Evolutionary conservation across 2,888 invertebrate species (phyloP).

Genomic region (Drosophila mimica): DNA sequence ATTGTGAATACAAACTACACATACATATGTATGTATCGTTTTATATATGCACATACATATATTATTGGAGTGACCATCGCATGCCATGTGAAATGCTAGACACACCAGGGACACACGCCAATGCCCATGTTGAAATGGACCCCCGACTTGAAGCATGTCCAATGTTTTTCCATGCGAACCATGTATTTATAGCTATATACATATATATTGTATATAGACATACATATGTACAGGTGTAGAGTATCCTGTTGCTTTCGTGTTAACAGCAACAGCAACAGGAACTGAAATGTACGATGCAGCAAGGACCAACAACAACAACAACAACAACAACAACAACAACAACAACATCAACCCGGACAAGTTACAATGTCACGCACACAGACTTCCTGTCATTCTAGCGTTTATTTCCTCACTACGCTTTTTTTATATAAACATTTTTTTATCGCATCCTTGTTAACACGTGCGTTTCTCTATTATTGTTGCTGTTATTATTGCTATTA

Average conservation of each 20-base stretch:
- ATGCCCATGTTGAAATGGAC: slow-evolving; percentile 23
- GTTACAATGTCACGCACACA: slow-evolving; percentile 79
- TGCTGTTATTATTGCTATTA: slow-evolving; percentile 36
- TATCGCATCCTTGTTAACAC: slow-evolving; percentile 79
- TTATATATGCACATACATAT: slow-evolving; percentile 10
- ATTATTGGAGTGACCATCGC: slow-evolving; percentile 36
- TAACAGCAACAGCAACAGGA: slow-evolving; percentile 12
- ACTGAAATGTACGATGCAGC: slow-evolving; percentile 6
- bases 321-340: slow-evolving; percentile 2
- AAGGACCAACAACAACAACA: slow-evolving; percentile 6
- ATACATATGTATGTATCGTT: not conserved
- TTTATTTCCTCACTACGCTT: slow-evolving; percentile 71
- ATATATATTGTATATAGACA: not conserved
- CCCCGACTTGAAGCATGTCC: slow-evolving; percentile 35
- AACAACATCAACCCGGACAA: slow-evolving; percentile 33
- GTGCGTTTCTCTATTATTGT: slow-evolving; percentile 61
- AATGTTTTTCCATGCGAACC: slow-evolving; percentile 23
- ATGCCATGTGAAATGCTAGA: slow-evolving; percentile 39
- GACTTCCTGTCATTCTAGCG: slow-evolving; percentile 76
- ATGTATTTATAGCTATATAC: not conserved
- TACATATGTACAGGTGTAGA: slow-evolving; percentile 38
- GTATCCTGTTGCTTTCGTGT: slow-evolving; percentile 59
- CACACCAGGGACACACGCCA: slow-evolving; percentile 29
- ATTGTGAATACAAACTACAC: not conserved
- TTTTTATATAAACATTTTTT: slow-evolving; percentile 29